A percentile compares a stretch with the other conserved stretches of the same genome.
Evolutionary conservation across 2,888 invertebrate genomes (phyloP).

Genomic region (Drosophila maculinotata): DNA sequence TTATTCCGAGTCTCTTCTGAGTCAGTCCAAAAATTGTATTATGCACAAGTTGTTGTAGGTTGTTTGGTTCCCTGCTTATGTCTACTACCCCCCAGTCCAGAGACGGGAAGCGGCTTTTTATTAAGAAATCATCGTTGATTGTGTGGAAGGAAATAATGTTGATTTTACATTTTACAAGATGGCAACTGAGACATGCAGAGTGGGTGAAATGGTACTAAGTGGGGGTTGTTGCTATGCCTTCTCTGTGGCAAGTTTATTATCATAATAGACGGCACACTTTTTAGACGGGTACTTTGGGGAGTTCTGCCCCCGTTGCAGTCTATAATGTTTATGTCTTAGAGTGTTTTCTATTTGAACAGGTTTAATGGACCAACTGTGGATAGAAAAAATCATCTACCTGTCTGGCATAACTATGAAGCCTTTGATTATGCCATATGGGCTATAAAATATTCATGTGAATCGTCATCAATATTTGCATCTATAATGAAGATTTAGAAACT

Average conservation of each 20-base stretch:
- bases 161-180: slow-evolving; percentile 70
- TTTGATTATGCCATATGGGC: slow-evolving; percentile 7
- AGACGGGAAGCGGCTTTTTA: slow-evolving; percentile 60
- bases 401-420: slow-evolving; percentile 7
- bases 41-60: slow-evolving; percentile 59
- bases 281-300: slow-evolving; percentile 50
- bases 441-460: slow-evolving; percentile 37
- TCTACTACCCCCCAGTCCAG: slow-evolving; percentile 18
- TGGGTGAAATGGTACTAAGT: slow-evolving; percentile 23
- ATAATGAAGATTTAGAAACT: slow-evolving; percentile 27
- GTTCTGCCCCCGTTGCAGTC: slow-evolving; percentile 37
- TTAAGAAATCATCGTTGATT: slow-evolving; percentile 80
- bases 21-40: slow-evolving; percentile 71
- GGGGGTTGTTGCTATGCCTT: slow-evolving; percentile 39
- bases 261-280: slow-evolving; percentile 69
- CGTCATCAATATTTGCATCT: slow-evolving; percentile 39
- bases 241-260: slow-evolving; percentile 68
- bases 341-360: slow-evolving; percentile 42
- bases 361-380: slow-evolving; percentile 37
- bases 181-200: slow-evolving; percentile 39
- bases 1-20: slow-evolving; percentile 41
- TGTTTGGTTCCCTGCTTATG: slow-evolving; percentile 40
- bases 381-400: slow-evolving; percentile 21
- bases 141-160: slow-evolving; percentile 79
- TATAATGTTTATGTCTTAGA: slow-evolving; percentile 58